These are phyloP conservation scores for Poecilia picta DNA, from an alignment of 2,797 vertebrate genomes.

Conservation along the genomic window DNA sequence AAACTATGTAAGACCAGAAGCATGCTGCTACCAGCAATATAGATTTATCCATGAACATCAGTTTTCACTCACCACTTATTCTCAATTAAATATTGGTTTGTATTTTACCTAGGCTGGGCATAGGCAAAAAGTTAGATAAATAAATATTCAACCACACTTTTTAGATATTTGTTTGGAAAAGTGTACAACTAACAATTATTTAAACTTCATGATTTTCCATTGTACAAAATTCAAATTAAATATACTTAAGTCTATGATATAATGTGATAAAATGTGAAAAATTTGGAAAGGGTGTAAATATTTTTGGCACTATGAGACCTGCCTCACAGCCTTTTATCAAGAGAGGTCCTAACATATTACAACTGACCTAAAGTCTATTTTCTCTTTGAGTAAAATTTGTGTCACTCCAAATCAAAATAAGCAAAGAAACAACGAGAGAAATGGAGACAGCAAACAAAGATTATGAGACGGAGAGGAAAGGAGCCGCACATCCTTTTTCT, in stretches of 20 bases:
- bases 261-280: not conserved
- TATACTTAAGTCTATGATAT: not conserved
- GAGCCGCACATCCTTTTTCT: conserved; percentile 52
- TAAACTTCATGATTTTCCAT: not conserved
- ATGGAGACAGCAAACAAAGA: conserved; percentile 57
- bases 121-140: not conserved
- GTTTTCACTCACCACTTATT: not conserved
- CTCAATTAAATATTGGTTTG: not conserved
- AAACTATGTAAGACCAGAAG: not conserved
- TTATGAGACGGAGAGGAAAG: conserved; percentile 51
- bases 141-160: not conserved
- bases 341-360: conserved; percentile 76
- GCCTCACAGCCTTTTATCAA: conserved; percentile 75
- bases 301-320: conserved; percentile 26
- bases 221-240: not conserved
- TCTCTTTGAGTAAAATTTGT: conserved; percentile 66
- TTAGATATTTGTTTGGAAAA: not conserved
- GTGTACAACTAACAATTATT: not conserved
- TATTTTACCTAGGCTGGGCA: not conserved
- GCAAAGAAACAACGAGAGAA: conserved; percentile 55
- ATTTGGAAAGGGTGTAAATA: not conserved
- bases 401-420: conserved; percentile 73
- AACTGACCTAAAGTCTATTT: conserved; percentile 72
- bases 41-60: not conserved
- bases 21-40: not conserved